A percentile compares a stretch with the other conserved stretches of the same genome.
Conservation (phyloP, 1,140 invertebrate species). For the Rhopalosiphum padi region DNA sequence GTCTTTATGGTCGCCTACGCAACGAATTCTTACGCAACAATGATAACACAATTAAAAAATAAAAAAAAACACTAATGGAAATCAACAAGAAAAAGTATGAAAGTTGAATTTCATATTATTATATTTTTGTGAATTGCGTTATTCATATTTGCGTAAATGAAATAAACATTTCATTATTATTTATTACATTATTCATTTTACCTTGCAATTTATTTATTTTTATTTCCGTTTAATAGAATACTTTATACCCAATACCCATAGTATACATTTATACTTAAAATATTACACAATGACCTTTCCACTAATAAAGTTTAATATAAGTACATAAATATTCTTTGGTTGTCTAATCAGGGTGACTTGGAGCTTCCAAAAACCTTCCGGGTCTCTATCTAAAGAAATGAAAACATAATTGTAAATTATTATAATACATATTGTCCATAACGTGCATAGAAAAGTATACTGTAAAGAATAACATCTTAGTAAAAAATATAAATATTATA, state of each 20-base stretch:
- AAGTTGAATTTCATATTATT: not conserved
- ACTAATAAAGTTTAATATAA: not conserved
- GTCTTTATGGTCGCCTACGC: not conserved
- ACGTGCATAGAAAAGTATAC: no score
- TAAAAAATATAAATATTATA: not conserved
- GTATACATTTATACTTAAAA: not conserved
- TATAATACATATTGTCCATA: no score
- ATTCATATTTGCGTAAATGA: not conserved
- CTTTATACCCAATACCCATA: not conserved
- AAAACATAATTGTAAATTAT: not conserved
- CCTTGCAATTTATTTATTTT: not conserved
- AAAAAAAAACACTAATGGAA: not conserved
- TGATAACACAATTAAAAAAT: not conserved
- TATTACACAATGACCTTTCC: not conserved
- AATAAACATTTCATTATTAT: not conserved
- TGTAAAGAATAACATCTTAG: not conserved
- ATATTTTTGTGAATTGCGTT: not conserved
- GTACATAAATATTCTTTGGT: not conserved
- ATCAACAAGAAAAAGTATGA: not conserved
- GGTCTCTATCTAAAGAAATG: not conserved
- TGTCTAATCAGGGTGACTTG: not conserved
- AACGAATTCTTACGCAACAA: not conserved
- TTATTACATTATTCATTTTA: not conserved
- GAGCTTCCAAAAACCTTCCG: not conserved
- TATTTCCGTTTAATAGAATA: not conserved